Evolutionary conservation across 2,113 vertebrate genomes (phyloP).

Genomic region (Antennarius striatus): DNA sequence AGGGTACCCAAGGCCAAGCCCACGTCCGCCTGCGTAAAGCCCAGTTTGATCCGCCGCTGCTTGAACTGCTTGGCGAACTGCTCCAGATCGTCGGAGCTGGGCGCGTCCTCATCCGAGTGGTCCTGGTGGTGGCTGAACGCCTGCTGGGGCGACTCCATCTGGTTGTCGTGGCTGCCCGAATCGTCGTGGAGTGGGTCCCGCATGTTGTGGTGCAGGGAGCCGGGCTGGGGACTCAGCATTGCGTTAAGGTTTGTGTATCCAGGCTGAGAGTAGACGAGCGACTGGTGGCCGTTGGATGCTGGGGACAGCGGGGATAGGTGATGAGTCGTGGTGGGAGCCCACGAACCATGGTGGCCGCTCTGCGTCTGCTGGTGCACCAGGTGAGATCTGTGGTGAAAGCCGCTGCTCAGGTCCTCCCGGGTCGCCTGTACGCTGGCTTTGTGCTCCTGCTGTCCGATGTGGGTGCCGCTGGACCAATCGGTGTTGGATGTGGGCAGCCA

Average conservation of each 20-base stretch:
- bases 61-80: slow-evolving; percentile 99
- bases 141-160: slow-evolving; percentile 86
- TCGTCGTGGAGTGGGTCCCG: slow-evolving; percentile 89
- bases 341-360: slow-evolving; percentile 84
- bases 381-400: slow-evolving; percentile 90
- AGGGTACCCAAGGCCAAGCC: slow-evolving; percentile 96
- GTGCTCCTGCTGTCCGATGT: slow-evolving; percentile 87
- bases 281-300: slow-evolving; percentile 88
- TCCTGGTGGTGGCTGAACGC: slow-evolving; percentile 90
- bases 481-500: slow-evolving; percentile 89
- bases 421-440: slow-evolving; percentile 84
- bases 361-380: slow-evolving; percentile 90
- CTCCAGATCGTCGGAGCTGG: slow-evolving; percentile 98
- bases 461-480: slow-evolving; percentile 90
- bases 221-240: slow-evolving; percentile 88
- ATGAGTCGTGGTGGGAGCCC: slow-evolving; percentile 87
- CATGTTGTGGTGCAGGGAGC: slow-evolving; percentile 86
- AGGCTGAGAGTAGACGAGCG: slow-evolving; percentile 90
- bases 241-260: slow-evolving; percentile 91
- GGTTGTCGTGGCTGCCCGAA: slow-evolving; percentile 82
- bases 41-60: slow-evolving; percentile 97
- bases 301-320: slow-evolving; percentile 93
- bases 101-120: slow-evolving; percentile 95
- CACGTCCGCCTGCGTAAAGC: slow-evolving; percentile 98
- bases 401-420: slow-evolving; percentile 86